A percentile compares a stretch with the other conserved stretches of the same genome.
Evolutionary conservation across 2,888 invertebrate species (phyloP).

Genomic region (Agriopis aurantiaria): DNA sequence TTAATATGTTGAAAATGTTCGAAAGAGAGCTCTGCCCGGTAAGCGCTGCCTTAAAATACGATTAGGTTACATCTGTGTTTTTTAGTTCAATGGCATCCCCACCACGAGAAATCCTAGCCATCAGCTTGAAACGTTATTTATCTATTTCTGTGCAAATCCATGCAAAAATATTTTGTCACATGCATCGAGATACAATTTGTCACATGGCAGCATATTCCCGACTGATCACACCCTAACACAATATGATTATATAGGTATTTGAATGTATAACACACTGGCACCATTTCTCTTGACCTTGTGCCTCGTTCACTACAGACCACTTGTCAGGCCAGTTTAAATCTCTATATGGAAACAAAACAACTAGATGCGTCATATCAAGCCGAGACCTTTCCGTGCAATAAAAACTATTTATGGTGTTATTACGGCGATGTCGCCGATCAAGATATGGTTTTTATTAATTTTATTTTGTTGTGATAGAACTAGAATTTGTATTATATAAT

Average conservation of each 20-base stretch:
- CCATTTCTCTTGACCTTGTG: constrained; percentile 57
- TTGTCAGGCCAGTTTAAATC: constrained; percentile 46
- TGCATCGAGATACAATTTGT: too few relatives aligned
- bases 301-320: constrained; percentile 42
- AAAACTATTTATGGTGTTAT: not conserved
- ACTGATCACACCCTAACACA: not conserved
- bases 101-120: too few relatives aligned
- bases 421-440: constrained; percentile 7
- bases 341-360: constrained; percentile 19
- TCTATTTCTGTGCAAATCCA: too few relatives aligned
- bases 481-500: not conserved
- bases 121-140: too few relatives aligned
- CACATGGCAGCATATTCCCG: too few relatives aligned
- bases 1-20: too few relatives aligned
- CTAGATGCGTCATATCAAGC: constrained; percentile 23
- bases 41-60: too few relatives aligned
- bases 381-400: constrained; percentile 6
- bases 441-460: not conserved
- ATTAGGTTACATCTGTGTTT: too few relatives aligned
- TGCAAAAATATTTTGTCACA: too few relatives aligned
- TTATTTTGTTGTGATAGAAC: not conserved
- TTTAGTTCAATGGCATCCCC: too few relatives aligned
- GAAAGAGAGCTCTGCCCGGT: too few relatives aligned
- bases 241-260: not conserved
- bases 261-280: constrained; percentile 41